Evolutionary conservation across 2,888 invertebrate species (phyloP), one percentile per base, ranked within the genome.

Genomic region (Ethmia dodecea): DNA sequence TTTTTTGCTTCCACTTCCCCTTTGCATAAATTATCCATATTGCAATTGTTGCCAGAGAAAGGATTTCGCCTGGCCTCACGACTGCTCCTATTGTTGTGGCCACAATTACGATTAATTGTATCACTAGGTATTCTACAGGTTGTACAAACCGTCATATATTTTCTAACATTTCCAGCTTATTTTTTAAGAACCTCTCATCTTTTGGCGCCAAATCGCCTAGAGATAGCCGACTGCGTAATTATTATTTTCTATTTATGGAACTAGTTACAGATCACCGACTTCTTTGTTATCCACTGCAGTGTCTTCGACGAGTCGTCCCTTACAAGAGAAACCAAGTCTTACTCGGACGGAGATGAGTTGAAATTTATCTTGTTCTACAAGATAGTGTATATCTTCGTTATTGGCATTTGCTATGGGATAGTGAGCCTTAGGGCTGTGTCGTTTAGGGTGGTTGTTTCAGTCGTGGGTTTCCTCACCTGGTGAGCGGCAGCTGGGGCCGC

Each of bases 11-110:
- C 64, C 54, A 63, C 78, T 84, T 83, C 80, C 84, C 86, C 86
- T 81, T 83, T 83, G 83, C 81, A 84, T 86, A 86, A 67, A 80
- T 86, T 83, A 83, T 57, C 59, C 71, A 65, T 76, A 79, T 67
- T 43, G 75, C 76, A 45, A 66, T 53, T 52, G 55, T 63, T 49
- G 49, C 50, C 51, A 37, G 41, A 33, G 42, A 45, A 49, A 61
- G 55, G 46, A 29, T 14, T 28, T 13, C 5, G 5, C 5, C 9
- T 28, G 8, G 15, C 13, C 5, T 27, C 13, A 27, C 12, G 13
- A 27, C n/a, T 22, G n/a, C n/a, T n/a, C n/a, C n/a, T n/a, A n/a
- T n/a, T n/a, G n/a, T n/a, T n/a, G 22, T 22, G 8, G 22, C 22
- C 4, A 22, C n/a, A 22, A 22, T n/a, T n/a, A n/a, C 22, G 22